A percentile compares a stretch with the other conserved stretches of the same genome.
phyloP scores from a whole-genome alignment of 1,140 invertebrate genomes.

The Pachyrhynchus sulphureomaculatus region DNA sequence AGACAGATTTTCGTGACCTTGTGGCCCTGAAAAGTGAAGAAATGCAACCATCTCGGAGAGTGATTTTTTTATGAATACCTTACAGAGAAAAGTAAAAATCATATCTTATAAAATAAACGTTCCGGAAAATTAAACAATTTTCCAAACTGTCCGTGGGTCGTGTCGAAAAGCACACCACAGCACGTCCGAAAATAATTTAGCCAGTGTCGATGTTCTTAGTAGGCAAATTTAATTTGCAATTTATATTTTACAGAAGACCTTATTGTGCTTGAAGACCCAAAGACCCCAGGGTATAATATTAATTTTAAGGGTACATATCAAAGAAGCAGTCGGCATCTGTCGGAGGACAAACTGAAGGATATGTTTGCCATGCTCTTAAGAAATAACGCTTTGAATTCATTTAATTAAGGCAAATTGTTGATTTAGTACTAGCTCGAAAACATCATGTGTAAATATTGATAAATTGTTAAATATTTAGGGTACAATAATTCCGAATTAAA shows the following conservation, averaged over 20 bases:
- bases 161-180: not conserved
- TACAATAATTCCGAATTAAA: too few relatives aligned
- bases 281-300: not conserved
- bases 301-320: constrained; percentile 8
- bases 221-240: constrained; percentile 6
- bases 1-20: too few relatives aligned
- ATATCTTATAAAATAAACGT: too few relatives aligned
- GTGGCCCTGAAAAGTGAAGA: too few relatives aligned
- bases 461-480: too few relatives aligned
- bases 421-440: too few relatives aligned
- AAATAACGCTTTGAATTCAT: not conserved
- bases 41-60: too few relatives aligned
- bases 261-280: not conserved
- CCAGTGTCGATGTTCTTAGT: not conserved
- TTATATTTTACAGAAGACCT: constrained; percentile 1
- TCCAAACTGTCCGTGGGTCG: not conserved
- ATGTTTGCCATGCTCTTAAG: not conserved
- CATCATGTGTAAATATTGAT: too few relatives aligned
- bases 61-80: too few relatives aligned
- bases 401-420: not conserved
- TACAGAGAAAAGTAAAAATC: too few relatives aligned
- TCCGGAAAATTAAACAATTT: not conserved
- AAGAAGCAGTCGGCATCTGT: not conserved
- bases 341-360: not conserved
- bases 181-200: not conserved